Conservation (phyloP, 2,888 invertebrate genomes). For the Ophioninae sp. region DNA sequence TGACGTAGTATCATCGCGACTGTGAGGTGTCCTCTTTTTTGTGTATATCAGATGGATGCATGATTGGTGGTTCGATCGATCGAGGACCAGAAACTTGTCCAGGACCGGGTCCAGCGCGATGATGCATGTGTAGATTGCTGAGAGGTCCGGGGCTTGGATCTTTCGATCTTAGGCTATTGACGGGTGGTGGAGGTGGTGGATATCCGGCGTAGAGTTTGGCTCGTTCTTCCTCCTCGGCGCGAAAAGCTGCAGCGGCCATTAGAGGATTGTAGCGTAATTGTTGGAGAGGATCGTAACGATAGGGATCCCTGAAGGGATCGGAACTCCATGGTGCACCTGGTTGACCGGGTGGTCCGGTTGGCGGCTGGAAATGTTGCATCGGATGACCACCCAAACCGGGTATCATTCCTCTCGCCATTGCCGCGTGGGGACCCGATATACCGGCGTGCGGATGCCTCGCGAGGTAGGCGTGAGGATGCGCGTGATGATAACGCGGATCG, state of each 20-base stretch:
- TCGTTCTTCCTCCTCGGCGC: slow-evolving; percentile 89
- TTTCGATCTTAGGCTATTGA: slow-evolving; percentile 82
- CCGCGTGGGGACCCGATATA: slow-evolving; percentile 81
- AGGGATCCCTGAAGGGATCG: slow-evolving; percentile 87
- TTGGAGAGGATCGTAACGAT: slow-evolving; percentile 86
- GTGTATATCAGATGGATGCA: slow-evolving; percentile 80
- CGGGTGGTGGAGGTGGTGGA: slow-evolving; percentile 82
- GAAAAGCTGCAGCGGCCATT: slow-evolving; percentile 88
- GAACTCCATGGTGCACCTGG: slow-evolving; percentile 85
- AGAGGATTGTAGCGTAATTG: slow-evolving; percentile 89
- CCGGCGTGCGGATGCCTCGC: slow-evolving; percentile 79
- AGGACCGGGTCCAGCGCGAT: slow-evolving; percentile 82
- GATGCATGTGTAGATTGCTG: slow-evolving; percentile 82
- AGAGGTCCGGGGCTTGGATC: slow-evolving; percentile 82
- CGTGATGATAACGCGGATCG: slow-evolving; percentile 83
- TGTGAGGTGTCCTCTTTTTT: slow-evolving; percentile 84
- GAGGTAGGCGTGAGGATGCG: slow-evolving; percentile 81
- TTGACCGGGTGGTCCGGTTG: slow-evolving; percentile 80
- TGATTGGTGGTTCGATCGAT: slow-evolving; percentile 74
- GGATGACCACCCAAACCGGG: slow-evolving; percentile 82
- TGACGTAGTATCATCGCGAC: slow-evolving; percentile 82
- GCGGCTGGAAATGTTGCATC: slow-evolving; percentile 80
- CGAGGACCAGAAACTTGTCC: slow-evolving; percentile 77
- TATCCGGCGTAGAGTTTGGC: slow-evolving; percentile 84
- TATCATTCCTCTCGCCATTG: slow-evolving; percentile 83